phyloP scores from a whole-genome alignment of 2,797 vertebrate species.

The Ataeniobius toweri region DNA sequence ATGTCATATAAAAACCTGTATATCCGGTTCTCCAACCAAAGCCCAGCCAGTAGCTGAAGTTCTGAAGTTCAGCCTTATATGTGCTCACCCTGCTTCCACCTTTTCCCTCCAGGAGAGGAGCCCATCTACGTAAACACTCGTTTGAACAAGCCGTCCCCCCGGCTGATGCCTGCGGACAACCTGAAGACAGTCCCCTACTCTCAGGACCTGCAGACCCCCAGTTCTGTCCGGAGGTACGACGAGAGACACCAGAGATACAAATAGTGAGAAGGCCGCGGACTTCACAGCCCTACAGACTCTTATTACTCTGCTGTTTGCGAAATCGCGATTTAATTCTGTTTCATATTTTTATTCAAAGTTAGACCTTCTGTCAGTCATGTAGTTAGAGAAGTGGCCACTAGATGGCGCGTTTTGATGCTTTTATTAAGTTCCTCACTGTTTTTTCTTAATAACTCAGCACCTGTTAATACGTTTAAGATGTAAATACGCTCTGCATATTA shows the following conservation, averaged over 20 bases:
- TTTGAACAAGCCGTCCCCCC: conserved; percentile 36
- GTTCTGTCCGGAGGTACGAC: conserved; percentile 2
- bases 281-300: accelerated
- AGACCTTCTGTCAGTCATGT: background rate
- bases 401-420: conserved; percentile 37
- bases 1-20: background rate
- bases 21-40: too few relatives aligned
- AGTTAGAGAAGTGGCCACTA: conserved; percentile 18
- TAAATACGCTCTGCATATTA: background rate
- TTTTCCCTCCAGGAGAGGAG: conserved; percentile 22
- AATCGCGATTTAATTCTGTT: background rate
- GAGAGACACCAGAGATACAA: conserved; percentile 12
- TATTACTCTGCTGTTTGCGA: background rate
- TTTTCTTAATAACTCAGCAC: background rate
- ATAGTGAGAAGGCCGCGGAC: background rate
- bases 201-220: conserved; percentile 28
- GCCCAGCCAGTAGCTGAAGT: background rate
- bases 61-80: background rate
- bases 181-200: conserved; percentile 24
- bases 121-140: conserved; percentile 70
- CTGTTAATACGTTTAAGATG: background rate
- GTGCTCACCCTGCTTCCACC: background rate
- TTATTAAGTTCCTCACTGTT: background rate
- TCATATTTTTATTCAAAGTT: background rate
- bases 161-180: background rate